A percentile compares a stretch with the other conserved stretches of the same genome.
These are phyloP conservation scores for Platycnemis pennipes DNA, from an alignment of 2,888 invertebrate species.

Conservation along the genomic window DNA sequence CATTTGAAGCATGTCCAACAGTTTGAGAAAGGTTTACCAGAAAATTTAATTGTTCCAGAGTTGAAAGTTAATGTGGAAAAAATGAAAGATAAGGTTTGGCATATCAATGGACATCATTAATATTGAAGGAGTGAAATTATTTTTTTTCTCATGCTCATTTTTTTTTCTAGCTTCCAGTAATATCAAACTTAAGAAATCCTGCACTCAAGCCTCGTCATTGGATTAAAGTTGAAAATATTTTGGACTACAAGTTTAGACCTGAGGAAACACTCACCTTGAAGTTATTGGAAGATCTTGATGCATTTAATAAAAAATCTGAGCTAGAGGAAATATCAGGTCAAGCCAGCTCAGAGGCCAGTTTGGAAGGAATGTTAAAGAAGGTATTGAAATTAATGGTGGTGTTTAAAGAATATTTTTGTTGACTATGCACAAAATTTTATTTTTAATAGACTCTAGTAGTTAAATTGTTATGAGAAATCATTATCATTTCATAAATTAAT, in stretches of 20 bases:
- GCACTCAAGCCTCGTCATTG: constrained; percentile 90
- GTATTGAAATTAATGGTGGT: constrained; percentile 77
- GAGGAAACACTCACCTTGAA: constrained; percentile 85
- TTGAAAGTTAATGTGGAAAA: constrained; percentile 89
- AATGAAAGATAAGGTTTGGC: constrained; percentile 87
- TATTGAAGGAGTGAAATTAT: background rate
- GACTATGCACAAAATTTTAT: background rate
- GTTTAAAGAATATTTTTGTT: background rate
- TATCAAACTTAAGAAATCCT: constrained; percentile 90
- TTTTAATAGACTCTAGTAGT: no score
- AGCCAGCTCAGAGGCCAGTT: constrained; percentile 92
- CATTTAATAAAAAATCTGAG: constrained; percentile 87
- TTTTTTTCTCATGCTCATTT: constrained; percentile 68
- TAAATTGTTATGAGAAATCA: background rate
- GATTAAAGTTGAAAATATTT: constrained; percentile 88
- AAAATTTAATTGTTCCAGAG: constrained; percentile 88
- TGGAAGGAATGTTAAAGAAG: constrained; percentile 90
- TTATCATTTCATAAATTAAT: background rate
- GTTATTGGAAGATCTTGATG: constrained; percentile 86
- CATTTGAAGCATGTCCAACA: constrained; percentile 87
- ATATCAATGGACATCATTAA: constrained; percentile 15
- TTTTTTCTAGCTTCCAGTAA: constrained; percentile 84
- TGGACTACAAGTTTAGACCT: constrained; percentile 87
- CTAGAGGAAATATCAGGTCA: constrained; percentile 93
- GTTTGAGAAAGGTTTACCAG: constrained; percentile 91